A percentile compares a stretch with the other conserved stretches of the same genome.
These are phyloP conservation scores for Camponotus floridanus DNA, from an alignment of 1,140 invertebrate species.

Conservation along the genomic window DNA sequence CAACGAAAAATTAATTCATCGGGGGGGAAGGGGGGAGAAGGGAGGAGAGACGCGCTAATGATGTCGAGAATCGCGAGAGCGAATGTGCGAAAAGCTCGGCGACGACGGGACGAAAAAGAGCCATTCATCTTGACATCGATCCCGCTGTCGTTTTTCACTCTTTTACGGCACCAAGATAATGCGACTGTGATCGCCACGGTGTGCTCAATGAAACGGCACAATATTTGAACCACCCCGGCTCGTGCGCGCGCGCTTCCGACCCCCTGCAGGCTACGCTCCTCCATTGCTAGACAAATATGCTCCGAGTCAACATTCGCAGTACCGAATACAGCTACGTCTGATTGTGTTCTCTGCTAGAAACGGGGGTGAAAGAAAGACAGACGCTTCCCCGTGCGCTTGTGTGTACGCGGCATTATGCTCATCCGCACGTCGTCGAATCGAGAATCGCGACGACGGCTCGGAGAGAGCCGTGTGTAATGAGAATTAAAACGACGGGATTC, in stretches of 20 bases:
- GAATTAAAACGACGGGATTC: slow-evolving; percentile 27
- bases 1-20: background rate
- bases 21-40: background rate
- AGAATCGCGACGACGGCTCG: slow-evolving; percentile 30
- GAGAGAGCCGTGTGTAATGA: slow-evolving; percentile 26
- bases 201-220: slow-evolving; percentile 76
- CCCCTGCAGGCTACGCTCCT: slow-evolving; percentile 73
- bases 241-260: slow-evolving; percentile 25
- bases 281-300: slow-evolving; percentile 86
- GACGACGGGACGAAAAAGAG: background rate
- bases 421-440: slow-evolving; percentile 70
- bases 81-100: background rate
- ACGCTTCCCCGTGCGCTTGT: slow-evolving; percentile 43
- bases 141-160: slow-evolving; percentile 16
- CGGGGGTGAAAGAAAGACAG: slow-evolving; percentile 72
- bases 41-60: background rate
- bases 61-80: slow-evolving; percentile 10
- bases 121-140: slow-evolving; percentile 59
- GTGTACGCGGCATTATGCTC: slow-evolving; percentile 71
- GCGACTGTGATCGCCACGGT: slow-evolving; percentile 78
- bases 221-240: slow-evolving; percentile 79
- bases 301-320: slow-evolving; percentile 85
- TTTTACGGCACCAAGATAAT: slow-evolving; percentile 73
- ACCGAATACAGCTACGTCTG: slow-evolving; percentile 80
- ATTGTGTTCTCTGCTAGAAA: slow-evolving; percentile 75